Evolutionary conservation across 64 coral and sea anemone genomes (phyloP), one percentile per base, ranked within the genome.

Genomic region (Pocillopora verrucosa): DNA sequence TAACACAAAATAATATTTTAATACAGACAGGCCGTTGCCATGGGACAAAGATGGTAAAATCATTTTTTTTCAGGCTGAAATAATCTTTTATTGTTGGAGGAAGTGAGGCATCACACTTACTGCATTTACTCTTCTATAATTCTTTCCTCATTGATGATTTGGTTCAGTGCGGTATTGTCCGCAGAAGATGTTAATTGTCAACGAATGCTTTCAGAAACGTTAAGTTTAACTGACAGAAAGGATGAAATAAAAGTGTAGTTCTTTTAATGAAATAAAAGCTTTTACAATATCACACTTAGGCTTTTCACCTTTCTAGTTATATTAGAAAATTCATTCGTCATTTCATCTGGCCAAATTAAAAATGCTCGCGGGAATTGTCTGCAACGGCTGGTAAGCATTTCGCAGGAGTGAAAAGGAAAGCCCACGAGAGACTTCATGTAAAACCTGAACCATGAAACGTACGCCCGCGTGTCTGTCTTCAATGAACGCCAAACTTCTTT

Each of bases 261-360:
- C 37, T 84, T 34, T 70, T 65, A 84, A 84, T 84, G 38, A 37
- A 13, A 36, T 84, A 36, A 84, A 84, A 72, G 81, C 64, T 84
- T 84, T 72, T 19, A n/a, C 26, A 19, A 56, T 69, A 69, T 84
- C 38, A 51, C 81, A 84, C 63, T 72, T 26, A 70, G 25, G 20
- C 20, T 57, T 84, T 64, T 84, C 70, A 56, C 30, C 30, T 30
- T 30, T 70, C 34, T 57, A 19, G 19, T 72, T 57, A 15, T 61
- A 84, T 84, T 84, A 56, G 15, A 69, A 72, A 56, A n/a, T 69
- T 70, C 67, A 10, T 34, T 65, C 19, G 68, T 24, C 20, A 13
- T 70, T 56, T 70, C 63, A 69, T 17, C 10, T 17, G 4, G 10
- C 17, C 19, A 69, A 69, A 69, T 69, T 69, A 3, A 70, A 69